phyloP scores from a whole-genome alignment of 2,797 vertebrate species.

The Etheostoma perlongum region DNA sequence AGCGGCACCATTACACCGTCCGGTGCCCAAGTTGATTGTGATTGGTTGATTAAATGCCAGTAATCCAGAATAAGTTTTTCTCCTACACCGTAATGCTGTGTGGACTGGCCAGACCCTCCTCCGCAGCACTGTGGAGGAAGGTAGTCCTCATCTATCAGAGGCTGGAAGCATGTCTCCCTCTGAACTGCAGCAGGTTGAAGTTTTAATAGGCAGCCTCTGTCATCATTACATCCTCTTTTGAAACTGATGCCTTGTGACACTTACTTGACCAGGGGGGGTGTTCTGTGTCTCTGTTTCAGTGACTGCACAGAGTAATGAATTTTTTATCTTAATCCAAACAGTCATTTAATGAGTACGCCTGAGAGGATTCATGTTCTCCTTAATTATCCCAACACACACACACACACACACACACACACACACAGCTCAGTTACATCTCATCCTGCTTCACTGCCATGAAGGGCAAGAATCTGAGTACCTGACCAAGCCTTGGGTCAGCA shows the following conservation, averaged over 20 bases:
- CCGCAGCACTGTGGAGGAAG: too few species aligned
- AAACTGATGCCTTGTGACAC: conserved; percentile 44
- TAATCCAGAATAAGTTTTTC: too few species aligned
- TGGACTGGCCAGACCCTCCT: too few species aligned
- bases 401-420: neutral
- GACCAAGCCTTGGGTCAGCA: conserved; percentile 10
- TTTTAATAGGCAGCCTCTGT: conserved; percentile 52
- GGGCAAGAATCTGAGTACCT: conserved; percentile 22
- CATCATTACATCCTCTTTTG: conserved; percentile 52
- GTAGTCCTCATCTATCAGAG: conserved; percentile 4
- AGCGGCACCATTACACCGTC: too few species aligned
- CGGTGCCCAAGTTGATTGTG: too few species aligned
- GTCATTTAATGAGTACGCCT: conserved; percentile 81
- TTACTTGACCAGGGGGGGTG: conserved; percentile 11
- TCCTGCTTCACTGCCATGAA: conserved; percentile 35
- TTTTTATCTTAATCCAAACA: conserved; percentile 87
- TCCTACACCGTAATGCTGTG: too few species aligned
- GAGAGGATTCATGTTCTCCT: conserved; percentile 76
- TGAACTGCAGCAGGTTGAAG: conserved; percentile 37
- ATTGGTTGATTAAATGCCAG: too few species aligned
- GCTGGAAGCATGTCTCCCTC: conserved; percentile 13
- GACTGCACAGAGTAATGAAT: conserved; percentile 80
- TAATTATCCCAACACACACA: conserved; percentile 65
- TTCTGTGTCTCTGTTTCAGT: conserved; percentile 48
- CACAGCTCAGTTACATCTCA: conserved; percentile 36